Base-by-base conservation (phyloP, 2,888 invertebrate species). In the Prosopocoilus inquinatus region DNA sequence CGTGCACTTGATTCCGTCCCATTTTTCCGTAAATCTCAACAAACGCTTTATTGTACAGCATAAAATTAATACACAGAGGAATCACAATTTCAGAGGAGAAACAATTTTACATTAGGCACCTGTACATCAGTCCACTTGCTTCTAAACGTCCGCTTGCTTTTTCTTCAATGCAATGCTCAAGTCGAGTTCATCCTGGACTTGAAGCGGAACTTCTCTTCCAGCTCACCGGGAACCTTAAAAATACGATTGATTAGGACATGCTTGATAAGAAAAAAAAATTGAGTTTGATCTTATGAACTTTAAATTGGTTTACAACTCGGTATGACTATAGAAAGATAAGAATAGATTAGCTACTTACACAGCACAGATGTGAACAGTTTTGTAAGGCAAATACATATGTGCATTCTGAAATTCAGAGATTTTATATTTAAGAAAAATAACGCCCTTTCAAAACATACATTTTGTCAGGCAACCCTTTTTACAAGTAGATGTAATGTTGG, bases 131-230 rank as follows among this genome's bases (percentile, higher is more conserved):
- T 64, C 65, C 63, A 61, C 63, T 62, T 58, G 57, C 57, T 56
- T 50, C 55, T 64, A 62, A 63, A 62, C 64, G 64, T 60, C 53
- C 34, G 33, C 47, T 47, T 44, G 41, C 48, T 41, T 38, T 4
- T 9, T 34, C 20, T 38, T 34, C 9, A 9, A 41, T 28, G 34
- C 12, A 44, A 32, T 11, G 33, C 39, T 45, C 16, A 49, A 9
- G 41, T 32, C 35, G 44, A 15, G 50, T 71, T 73, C 60, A 68
- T 71, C 55, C 58, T 50, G 59, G 58, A 52, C 70, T 74, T 77
- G 64, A 73, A 71, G 64, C 75, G 75, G 76, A 83, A 84, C 67
- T 80, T 80, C 62, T 83, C 83, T 68, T 83, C 84, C 69, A 84
- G 76, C 67, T 80, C 79, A 62, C 84, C 84, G 59, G 84, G 82